phyloP scores from a whole-genome alignment of 92 coral and sea anemone genomes.

The Phenganax stokvisi region DNA sequence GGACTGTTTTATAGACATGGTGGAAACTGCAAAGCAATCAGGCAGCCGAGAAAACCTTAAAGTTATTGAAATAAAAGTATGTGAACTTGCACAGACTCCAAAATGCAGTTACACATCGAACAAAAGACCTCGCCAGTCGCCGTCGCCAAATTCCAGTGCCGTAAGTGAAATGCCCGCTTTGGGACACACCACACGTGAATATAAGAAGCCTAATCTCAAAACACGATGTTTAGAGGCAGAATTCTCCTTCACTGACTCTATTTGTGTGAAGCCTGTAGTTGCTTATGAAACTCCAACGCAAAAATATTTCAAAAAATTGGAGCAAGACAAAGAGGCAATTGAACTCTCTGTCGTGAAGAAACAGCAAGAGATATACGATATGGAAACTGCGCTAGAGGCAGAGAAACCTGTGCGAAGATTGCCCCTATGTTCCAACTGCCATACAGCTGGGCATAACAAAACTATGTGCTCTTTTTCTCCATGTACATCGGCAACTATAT shows the following conservation, averaged over 20 bases:
- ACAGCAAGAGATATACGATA: constrained; percentile 40
- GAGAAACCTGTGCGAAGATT: background rate
- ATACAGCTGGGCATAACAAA: constrained; percentile 3
- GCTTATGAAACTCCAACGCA: constrained; percentile 37
- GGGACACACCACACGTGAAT: too few species aligned
- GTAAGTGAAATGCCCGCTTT: too few species aligned
- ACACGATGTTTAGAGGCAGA: constrained; percentile 22
- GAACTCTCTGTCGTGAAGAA: constrained; percentile 42
- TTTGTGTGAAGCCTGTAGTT: background rate
- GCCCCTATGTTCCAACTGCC: constrained; percentile 4
- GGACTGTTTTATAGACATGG: constrained; percentile 49
- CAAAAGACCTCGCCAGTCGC: constrained; percentile 28
- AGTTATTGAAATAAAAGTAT: constrained; percentile 34
- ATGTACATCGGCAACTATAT: background rate
- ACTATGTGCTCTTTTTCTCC: background rate
- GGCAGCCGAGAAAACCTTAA: constrained; percentile 31
- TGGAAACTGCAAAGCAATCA: constrained; percentile 35
- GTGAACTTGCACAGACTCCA: constrained; percentile 34
- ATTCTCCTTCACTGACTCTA: constrained; percentile 6
- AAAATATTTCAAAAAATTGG: constrained; percentile 41
- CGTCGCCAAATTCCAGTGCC: constrained; percentile 6
- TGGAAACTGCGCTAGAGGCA: constrained; percentile 29
- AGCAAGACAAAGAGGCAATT: constrained; percentile 31
- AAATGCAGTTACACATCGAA: constrained; percentile 10
- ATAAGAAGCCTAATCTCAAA: background rate